phyloP scores from a whole-genome alignment of 1,140 invertebrate genomes.

The Nephila pilipes region DNA sequence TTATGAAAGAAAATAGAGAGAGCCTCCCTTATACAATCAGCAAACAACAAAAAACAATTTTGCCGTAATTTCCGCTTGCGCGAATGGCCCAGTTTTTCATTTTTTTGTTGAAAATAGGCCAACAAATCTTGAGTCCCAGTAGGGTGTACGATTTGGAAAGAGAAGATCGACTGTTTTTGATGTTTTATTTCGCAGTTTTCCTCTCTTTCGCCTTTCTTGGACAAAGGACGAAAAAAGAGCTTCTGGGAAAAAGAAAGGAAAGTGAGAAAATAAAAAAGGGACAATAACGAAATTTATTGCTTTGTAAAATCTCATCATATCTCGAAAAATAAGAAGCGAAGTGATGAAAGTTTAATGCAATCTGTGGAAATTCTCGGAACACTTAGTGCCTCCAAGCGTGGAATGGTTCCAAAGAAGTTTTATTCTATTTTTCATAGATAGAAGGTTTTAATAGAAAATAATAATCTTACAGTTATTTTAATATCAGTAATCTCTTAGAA shows the following conservation, averaged over 20 bases:
- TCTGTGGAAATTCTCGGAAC: no score
- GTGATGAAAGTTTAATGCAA: no score
- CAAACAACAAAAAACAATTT: conserved; percentile 39
- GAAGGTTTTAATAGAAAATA: no score
- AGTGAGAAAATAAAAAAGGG: background rate
- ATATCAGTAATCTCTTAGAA: no score
- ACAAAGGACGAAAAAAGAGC: background rate
- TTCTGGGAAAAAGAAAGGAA: background rate
- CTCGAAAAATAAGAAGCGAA: no score
- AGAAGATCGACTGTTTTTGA: background rate
- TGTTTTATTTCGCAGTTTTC: background rate
- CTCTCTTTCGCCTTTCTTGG: background rate
- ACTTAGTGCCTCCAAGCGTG: no score
- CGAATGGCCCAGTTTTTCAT: conserved; percentile 5
- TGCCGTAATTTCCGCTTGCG: conserved; percentile 12
- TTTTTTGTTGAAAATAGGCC: conserved; percentile 24
- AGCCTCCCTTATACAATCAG: background rate
- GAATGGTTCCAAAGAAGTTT: no score
- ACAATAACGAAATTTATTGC: background rate
- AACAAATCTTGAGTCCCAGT: conserved; percentile 7
- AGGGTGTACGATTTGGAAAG: conserved; percentile 2
- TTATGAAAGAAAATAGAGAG: background rate
- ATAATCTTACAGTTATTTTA: no score
- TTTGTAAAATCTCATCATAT: background rate
- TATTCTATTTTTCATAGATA: no score